A percentile compares a stretch with the other conserved stretches of the same genome.
These are phyloP conservation scores for Tipula lateralis DNA, from an alignment of 2,888 invertebrate genomes.

Conservation along the genomic window DNA sequence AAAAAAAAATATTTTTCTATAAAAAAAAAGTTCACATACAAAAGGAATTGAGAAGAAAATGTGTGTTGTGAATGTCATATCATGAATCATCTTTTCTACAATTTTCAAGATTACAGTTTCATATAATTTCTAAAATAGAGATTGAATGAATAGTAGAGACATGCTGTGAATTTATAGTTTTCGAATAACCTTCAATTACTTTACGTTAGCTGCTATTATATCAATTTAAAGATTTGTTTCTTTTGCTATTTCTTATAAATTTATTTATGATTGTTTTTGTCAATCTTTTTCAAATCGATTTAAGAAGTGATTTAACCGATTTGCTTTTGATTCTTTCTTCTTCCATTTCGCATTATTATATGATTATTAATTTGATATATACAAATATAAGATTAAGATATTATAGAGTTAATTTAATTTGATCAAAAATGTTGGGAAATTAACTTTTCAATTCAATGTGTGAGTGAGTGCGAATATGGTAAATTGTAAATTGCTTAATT, in stretches of 20 bases:
- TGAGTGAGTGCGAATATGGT: neutral
- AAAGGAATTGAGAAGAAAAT: conserved; percentile 19
- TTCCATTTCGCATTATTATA: neutral
- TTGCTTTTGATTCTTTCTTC: neutral
- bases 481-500: neutral
- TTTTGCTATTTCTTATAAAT: neutral
- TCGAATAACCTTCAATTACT: neutral
- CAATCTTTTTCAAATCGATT: neutral
- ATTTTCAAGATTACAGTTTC: neutral
- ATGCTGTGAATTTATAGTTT: conserved; percentile 19
- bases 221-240: neutral
- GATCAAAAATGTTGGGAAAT: neutral
- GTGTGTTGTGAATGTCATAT: neutral
- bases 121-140: neutral
- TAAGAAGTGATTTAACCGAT: neutral
- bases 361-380: neutral
- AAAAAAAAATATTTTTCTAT: neutral
- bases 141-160: conserved; percentile 13
- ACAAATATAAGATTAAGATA: neutral
- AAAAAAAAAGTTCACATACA: neutral
- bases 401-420: neutral
- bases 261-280: neutral
- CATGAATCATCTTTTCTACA: conserved; percentile 11
- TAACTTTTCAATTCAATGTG: neutral
- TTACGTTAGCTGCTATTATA: neutral